Evolutionary conservation across 64 coral and sea anemone genomes (phyloP).

Genomic region (Dendronephthya gigantea): DNA sequence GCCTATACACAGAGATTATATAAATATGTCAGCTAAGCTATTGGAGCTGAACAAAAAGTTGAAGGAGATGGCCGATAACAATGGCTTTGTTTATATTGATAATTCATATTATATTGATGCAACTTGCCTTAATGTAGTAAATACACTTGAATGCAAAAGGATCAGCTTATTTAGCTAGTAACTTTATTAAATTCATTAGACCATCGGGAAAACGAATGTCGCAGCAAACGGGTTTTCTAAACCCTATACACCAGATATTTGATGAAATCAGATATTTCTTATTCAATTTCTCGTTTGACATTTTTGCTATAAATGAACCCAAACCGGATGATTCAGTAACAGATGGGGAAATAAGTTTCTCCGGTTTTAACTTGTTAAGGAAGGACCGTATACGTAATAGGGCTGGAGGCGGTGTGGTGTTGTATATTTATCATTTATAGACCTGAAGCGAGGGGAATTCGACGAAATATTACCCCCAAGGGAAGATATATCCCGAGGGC

Average conservation of each 20-base stretch:
- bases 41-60: neutral
- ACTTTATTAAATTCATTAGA: slow-evolving; percentile 35
- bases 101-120: slow-evolving; percentile 29
- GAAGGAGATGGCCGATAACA: too few relatives aligned
- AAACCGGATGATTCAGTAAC: neutral
- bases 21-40: slow-evolving; percentile 25
- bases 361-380: slow-evolving; percentile 2
- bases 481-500: too few relatives aligned
- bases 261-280: too few relatives aligned
- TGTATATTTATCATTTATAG: slow-evolving; percentile 8
- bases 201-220: neutral
- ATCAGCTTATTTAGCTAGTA: slow-evolving; percentile 10
- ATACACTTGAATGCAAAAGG: slow-evolving; percentile 18
- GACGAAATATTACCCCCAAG: too few relatives aligned
- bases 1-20: slow-evolving; percentile 25
- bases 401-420: slow-evolving; percentile 20
- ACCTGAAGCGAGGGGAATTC: too few relatives aligned
- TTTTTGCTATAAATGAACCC: neutral
- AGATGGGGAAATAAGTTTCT: neutral
- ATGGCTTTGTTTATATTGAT: slow-evolving; percentile 23
- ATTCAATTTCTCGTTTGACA: too few relatives aligned
- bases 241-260: too few relatives aligned
- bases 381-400: slow-evolving; percentile 42
- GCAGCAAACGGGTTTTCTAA: too few relatives aligned
- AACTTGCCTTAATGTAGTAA: slow-evolving; percentile 22